A percentile compares a stretch with the other conserved stretches of the same genome.
Conservation (phyloP, 2,113 vertebrate species). For the Aix galericulata region DNA sequence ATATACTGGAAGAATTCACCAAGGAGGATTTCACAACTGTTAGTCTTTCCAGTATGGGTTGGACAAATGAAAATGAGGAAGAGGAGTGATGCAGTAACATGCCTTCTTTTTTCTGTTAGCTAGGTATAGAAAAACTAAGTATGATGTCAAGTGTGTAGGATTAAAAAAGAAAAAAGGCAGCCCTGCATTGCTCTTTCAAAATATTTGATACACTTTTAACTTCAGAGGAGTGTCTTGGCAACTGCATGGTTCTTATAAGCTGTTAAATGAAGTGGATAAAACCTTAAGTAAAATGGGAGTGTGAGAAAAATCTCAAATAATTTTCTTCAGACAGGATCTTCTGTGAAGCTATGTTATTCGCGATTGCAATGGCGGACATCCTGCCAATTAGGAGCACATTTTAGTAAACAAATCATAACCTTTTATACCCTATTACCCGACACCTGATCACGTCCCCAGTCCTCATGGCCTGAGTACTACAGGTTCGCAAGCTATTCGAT, state of each 20-base stretch:
- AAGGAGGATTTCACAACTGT: background rate
- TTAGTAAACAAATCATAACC: too few species aligned
- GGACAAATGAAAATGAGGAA: background rate
- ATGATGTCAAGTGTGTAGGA: fast-evolving
- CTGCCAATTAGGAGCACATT: too few species aligned
- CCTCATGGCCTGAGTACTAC: too few species aligned
- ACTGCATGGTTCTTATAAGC: background rate
- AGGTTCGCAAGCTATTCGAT: too few species aligned
- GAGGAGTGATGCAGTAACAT: fast-evolving
- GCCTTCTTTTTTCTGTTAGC: background rate
- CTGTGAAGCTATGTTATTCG: too few species aligned
- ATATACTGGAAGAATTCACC: background rate
- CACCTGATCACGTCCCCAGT: too few species aligned
- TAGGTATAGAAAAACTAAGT: background rate
- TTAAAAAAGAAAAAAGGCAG: background rate
- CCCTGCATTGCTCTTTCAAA: background rate
- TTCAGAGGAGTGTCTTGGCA: background rate
- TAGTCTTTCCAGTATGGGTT: background rate
- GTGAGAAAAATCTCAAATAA: too few species aligned
- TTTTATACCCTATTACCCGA: too few species aligned
- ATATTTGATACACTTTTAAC: background rate
- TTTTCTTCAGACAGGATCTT: too few species aligned
- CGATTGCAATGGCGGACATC: too few species aligned
- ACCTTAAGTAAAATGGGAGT: background rate
- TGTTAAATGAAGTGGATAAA: background rate